Evolutionary conservation across 2,797 vertebrate genomes (phyloP).

Genomic region (Bryconaethiops microstoma): DNA sequence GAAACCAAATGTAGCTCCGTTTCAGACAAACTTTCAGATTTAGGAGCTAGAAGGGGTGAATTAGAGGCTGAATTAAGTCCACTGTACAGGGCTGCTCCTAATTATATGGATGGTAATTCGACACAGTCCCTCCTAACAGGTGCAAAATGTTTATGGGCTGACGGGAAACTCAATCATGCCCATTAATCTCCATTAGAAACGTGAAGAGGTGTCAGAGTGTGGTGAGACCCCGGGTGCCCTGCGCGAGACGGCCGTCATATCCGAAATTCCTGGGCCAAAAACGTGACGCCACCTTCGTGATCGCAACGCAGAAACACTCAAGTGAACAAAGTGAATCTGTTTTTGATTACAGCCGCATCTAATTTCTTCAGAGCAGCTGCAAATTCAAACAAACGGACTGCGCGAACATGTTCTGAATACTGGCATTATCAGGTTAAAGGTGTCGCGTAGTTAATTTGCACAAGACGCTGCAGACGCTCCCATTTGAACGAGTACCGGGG

Average conservation of each 20-base stretch:
- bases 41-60: constrained; percentile 5
- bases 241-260: not conserved
- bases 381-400: not conserved
- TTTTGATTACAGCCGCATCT: not conserved
- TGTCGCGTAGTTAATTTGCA: constrained; percentile 23
- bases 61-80: constrained; percentile 34
- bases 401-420: not conserved
- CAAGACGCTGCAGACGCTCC: not conserved
- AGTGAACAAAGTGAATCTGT: not conserved
- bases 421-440: constrained; percentile 40
- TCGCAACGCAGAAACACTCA: not conserved
- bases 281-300: not conserved
- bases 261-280: constrained; percentile 1
- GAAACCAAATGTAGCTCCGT: not conserved
- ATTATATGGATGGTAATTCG: constrained; percentile 47
- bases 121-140: constrained; percentile 44
- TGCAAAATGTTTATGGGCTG: constrained; percentile 54
- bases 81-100: constrained; percentile 41
- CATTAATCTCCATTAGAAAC: constrained; percentile 57
- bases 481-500: constrained; percentile 23
- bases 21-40: not conserved
- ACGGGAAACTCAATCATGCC: constrained; percentile 28
- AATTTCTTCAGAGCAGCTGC: not conserved
- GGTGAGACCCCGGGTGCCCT: constrained; percentile 17
- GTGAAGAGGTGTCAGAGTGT: constrained; percentile 34